Conservation (phyloP, 2,888 invertebrate genomes). For the Anaspis maculata region DNA sequence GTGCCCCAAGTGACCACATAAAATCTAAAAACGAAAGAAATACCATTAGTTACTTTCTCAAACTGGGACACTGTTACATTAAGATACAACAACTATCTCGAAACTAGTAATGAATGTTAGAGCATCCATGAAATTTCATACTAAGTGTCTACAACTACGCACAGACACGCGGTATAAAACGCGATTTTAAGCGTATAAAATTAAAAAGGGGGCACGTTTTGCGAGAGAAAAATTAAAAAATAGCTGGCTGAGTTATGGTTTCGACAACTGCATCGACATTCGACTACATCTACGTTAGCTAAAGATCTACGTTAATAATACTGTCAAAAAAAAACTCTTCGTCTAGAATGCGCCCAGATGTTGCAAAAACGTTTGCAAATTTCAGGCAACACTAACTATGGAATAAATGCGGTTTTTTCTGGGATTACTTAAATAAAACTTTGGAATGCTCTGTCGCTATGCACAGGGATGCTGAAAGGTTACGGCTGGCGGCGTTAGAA, state of each 20-base stretch:
- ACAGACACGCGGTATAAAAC: constrained; percentile 3
- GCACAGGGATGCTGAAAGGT: too few species aligned
- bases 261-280: constrained; percentile 30
- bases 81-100: constrained; percentile 20
- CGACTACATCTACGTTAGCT: constrained; percentile 20
- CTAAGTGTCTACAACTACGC: constrained; percentile 37
- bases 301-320: not conserved
- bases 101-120: constrained; percentile 25
- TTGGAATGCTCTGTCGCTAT: too few species aligned
- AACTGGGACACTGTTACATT: constrained; percentile 15
- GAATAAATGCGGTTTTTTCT: too few species aligned
- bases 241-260: constrained; percentile 18
- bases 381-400: too few species aligned
- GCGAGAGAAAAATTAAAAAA: constrained; percentile 9
- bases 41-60: constrained; percentile 28
- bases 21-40: constrained; percentile 72
- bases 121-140: constrained; percentile 44
- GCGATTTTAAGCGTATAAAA: constrained; percentile 8
- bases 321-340: too few species aligned
- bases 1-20: constrained; percentile 97
- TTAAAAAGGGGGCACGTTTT: constrained; percentile 1
- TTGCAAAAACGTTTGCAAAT: too few species aligned
- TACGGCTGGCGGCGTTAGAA: too few species aligned
- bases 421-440: too few species aligned
- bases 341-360: too few species aligned